Conservation (phyloP, 2,888 invertebrate genomes). For the Adelphocoris suturalis region DNA sequence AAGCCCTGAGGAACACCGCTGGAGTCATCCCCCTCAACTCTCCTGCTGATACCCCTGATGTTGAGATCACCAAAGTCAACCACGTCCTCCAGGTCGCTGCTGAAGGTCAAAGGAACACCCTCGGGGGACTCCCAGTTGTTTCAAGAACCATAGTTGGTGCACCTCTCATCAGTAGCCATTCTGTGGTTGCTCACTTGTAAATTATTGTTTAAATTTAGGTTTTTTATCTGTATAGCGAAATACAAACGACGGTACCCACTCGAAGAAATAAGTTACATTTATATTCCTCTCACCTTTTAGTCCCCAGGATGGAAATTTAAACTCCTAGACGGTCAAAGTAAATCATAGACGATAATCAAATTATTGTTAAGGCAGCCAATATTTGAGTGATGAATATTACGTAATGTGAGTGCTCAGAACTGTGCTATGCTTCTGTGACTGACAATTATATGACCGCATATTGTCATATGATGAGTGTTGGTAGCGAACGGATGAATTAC, state of each 20-base stretch:
- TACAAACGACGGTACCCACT: conserved; percentile 48
- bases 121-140: conserved; percentile 59
- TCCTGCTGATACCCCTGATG: conserved; percentile 73
- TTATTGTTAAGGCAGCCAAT: too few relatives aligned
- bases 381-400: too few relatives aligned
- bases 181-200: conserved; percentile 63
- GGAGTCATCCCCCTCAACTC: conserved; percentile 72
- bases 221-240: conserved; percentile 27
- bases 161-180: conserved; percentile 52
- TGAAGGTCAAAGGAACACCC: conserved; percentile 68
- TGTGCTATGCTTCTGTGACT: too few relatives aligned
- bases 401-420: too few relatives aligned
- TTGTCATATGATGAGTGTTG: too few relatives aligned
- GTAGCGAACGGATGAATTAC: too few relatives aligned
- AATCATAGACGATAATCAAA: too few relatives aligned
- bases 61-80: conserved; percentile 68
- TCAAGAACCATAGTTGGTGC: conserved; percentile 75
- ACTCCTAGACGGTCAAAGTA: too few relatives aligned
- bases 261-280: neutral
- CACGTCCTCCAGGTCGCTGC: conserved; percentile 67
- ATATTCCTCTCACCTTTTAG: too few relatives aligned
- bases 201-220: conserved; percentile 1
- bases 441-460: too few relatives aligned
- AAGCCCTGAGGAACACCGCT: conserved; percentile 78
- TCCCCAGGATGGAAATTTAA: too few relatives aligned